Evolutionary conservation across 2,888 invertebrate genomes (phyloP), one percentile per base, ranked within the genome.

Genomic region (Dasysyrphus tricinctus): DNA sequence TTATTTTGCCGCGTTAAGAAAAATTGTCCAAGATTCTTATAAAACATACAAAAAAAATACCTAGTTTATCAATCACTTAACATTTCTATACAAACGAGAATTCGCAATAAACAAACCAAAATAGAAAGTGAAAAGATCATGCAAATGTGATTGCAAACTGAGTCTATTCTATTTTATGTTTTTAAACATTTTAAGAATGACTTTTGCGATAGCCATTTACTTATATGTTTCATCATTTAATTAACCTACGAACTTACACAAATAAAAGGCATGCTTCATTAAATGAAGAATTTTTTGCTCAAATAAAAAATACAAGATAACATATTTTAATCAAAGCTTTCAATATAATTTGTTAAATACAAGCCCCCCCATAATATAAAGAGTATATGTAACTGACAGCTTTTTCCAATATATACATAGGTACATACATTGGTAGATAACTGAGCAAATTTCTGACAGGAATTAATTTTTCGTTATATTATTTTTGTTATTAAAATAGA

Each of bases 311-410:
- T 4, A n/a, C 24, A 56, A 56, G 56, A 56, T 56, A 56, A 34
- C 56, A 56, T n/a, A 16, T 32, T n/a, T 56, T n/a, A 34, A 9
- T n/a, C 9, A 32, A 56, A 56, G 56, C 34, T 56, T 56, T 56
- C 32, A 56, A 32, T 56, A 56, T 34, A 32, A 34, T 29, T 54
- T 29, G 6, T 29, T 54, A 32, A 29, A 29, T 54, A 54, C 29
- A 29, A 29, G 16, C 47, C 29, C 29, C 12, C 8, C 29, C 5
- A 32, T 32, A 32, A 24, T 24, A 24, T 24, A 24, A 24, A 1
- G 24, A 24, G 3, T 24, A 24, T 32, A 3, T 32, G 32, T 32
- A 7, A 32, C 32, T 32, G 5, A 6, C 1, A 42, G 42, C 42
- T 42, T 42, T 42, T 14, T 42, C 39, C 12, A 37, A 37, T 37